Conservation (phyloP, 2,888 invertebrate genomes). For the Parascotia fuliginaria region DNA sequence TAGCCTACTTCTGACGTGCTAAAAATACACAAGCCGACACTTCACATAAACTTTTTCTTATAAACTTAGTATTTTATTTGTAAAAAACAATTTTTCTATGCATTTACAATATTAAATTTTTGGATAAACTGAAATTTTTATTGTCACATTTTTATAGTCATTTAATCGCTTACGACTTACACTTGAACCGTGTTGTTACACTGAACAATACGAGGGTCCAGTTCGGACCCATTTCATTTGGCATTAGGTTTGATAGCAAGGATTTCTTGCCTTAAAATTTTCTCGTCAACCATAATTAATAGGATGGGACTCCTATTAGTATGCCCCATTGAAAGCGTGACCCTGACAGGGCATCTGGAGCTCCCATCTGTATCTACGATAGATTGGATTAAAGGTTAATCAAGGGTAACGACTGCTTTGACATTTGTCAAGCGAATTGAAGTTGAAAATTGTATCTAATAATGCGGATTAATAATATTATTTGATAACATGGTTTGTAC, state of each 20-base stretch:
- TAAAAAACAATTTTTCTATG: too few relatives aligned
- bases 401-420: slow-evolving; percentile 36
- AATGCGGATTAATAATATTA: too few relatives aligned
- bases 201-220: slow-evolving; percentile 68
- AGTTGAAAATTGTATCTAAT: slow-evolving; percentile 1
- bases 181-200: slow-evolving; percentile 38
- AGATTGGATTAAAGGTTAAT: slow-evolving; percentile 44
- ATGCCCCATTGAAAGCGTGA: slow-evolving; percentile 66
- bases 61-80: too few relatives aligned
- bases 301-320: slow-evolving; percentile 71
- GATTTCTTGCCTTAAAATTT: slow-evolving; percentile 83
- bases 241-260: slow-evolving; percentile 78
- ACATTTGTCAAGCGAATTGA: slow-evolving; percentile 27
- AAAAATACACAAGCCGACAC: too few relatives aligned
- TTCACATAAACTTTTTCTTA: too few relatives aligned
- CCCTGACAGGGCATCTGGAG: slow-evolving; percentile 54
- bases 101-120: too few relatives aligned
- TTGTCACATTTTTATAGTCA: background rate
- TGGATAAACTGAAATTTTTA: too few relatives aligned
- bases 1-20: too few relatives aligned
- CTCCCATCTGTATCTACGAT: slow-evolving; percentile 54
- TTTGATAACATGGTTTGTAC: too few relatives aligned
- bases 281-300: slow-evolving; percentile 81
- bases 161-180: slow-evolving; percentile 31
- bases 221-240: slow-evolving; percentile 81